Base-by-base conservation (phyloP, 1,140 invertebrate genomes). In the Magallana ariakensis region DNA sequence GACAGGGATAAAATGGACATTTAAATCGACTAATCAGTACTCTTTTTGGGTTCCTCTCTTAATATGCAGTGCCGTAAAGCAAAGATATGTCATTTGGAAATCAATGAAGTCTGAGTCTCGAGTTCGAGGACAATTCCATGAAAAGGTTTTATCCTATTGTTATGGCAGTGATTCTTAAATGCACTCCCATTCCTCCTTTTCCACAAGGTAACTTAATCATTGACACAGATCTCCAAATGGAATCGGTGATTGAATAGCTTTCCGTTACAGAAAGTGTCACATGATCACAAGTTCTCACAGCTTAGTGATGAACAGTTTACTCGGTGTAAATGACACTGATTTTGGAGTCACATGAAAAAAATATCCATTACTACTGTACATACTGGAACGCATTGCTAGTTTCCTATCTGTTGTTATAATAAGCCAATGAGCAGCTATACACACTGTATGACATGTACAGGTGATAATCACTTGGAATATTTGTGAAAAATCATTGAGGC, bases 401-500 rank as follows among this genome's bases (percentile, higher is more conserved):
- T 26, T 33, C 22, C 6, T 26, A 33, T 19, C 33, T 75, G 13
- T 70, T 11, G 22, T 75, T 22, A 75, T 7, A 11, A 26, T 75
- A 26, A 22, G 66, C 66, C 66, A 75, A 75, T 75, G 66, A 75
- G 15, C 22, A 75, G 8, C 22, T 1, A 19, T 33, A 26, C 9
- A 22, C 13, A 75, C 7, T 11, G 66, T 75, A 75, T 75, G 66
- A 26, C 66, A 75, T 13, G n/a, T 15, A 75, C 66, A 75, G 66
- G 66, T 75, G 26, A 19, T 75, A 75, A 75, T 75, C 66, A 75
- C 19, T 46, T 19, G 22, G 66, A 8, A 75, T 75, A 75, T 75
- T 75, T 33, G 66, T 22, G 66, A 75, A 75, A 75, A 75, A 75
- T 75, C 66, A 75, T 75, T 75, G 66, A 75, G 33, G 66, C 66